phyloP scores from a whole-genome alignment of 2,797 vertebrate genomes.

The Parotocinclus haroldoi region DNA sequence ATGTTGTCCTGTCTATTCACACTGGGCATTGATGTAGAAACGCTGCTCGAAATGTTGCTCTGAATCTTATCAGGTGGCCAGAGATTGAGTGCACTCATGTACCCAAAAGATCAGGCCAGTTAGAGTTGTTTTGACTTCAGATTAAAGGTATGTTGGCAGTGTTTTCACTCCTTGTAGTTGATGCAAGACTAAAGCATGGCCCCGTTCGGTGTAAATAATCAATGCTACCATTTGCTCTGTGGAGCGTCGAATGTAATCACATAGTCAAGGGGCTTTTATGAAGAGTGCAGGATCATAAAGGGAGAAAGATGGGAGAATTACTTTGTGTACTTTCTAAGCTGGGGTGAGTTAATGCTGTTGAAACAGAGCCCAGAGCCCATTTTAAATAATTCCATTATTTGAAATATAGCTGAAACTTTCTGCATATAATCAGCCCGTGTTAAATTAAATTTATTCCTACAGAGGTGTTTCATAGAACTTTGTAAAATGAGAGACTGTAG shows the following conservation, averaged over 20 bases:
- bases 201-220: conserved; percentile 33
- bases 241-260: neutral
- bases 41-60: too few relatives aligned
- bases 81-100: conserved; percentile 29
- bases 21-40: too few relatives aligned
- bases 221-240: conserved; percentile 13
- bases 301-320: neutral
- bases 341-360: too few relatives aligned
- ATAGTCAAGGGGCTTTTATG: conserved; percentile 7
- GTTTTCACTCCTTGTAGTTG: conserved; percentile 35
- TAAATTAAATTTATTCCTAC: too few relatives aligned
- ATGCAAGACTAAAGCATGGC: conserved; percentile 32
- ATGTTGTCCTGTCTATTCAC: too few relatives aligned
- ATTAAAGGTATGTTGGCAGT: conserved; percentile 30
- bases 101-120: conserved; percentile 33
- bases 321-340: conserved; percentile 4
- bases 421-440: too few relatives aligned
- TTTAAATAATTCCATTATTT: too few relatives aligned
- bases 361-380: too few relatives aligned
- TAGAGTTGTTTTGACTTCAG: conserved; percentile 27
- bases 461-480: too few relatives aligned
- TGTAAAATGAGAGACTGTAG: too few relatives aligned
- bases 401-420: too few relatives aligned
- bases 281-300: neutral
- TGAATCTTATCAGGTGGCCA: too few relatives aligned